Percentiles rank a stretch among this genome's conserved stretches.
Conservation (phyloP, 2,113 vertebrate genomes). For the Sylvilagus bachmani region DNA sequence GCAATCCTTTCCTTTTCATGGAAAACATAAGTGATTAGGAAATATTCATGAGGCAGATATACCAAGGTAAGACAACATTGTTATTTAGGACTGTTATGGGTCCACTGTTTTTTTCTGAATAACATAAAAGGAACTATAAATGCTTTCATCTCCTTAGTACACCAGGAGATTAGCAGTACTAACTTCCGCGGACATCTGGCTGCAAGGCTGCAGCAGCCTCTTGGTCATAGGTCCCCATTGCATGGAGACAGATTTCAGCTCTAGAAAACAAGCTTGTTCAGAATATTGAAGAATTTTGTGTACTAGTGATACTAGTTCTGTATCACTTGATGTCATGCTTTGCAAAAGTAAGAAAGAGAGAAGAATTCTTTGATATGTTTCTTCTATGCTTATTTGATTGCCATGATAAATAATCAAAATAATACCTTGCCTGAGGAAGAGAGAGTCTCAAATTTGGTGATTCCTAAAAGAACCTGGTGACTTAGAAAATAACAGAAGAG, state of each 20-base stretch:
- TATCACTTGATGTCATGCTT: background rate
- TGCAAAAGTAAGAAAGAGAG: background rate
- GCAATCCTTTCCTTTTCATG: background rate
- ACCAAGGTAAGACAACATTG: background rate
- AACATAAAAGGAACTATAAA: background rate
- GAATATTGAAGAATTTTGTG: background rate
- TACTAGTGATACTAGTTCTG: background rate
- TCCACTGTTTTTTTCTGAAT: background rate
- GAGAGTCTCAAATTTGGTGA: background rate
- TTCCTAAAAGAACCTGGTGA: background rate
- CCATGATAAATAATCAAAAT: background rate
- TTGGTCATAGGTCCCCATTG: background rate
- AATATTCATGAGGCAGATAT: background rate
- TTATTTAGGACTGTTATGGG: background rate
- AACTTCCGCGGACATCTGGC: background rate
- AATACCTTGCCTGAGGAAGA: background rate
- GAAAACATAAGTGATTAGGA: background rate
- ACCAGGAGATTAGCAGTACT: background rate
- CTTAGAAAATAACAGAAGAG: background rate
- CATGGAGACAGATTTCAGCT: background rate
- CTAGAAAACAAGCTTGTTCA: background rate
- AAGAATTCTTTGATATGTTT: background rate
- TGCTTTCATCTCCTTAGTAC: background rate
- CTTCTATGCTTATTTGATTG: background rate
- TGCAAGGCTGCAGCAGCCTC: background rate